A percentile compares a stretch with the other conserved stretches of the same genome.
Evolutionary conservation across 2,113 vertebrate species (phyloP).

Genomic region (Leucopsar rothschildi): DNA sequence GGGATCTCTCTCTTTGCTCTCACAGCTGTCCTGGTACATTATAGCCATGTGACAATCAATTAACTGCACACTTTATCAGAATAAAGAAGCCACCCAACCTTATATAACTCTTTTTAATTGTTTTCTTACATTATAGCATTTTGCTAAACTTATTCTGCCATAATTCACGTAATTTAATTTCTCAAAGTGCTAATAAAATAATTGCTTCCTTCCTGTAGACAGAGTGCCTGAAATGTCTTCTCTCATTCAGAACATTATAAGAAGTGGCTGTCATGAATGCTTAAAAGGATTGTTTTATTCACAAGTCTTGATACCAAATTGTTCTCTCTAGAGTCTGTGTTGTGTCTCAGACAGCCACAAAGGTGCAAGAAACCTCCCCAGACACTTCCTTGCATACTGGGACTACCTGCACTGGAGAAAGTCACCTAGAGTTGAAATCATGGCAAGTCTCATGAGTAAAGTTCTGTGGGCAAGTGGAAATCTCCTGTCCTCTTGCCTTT

Average conservation of each 20-base stretch:
- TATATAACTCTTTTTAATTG: conserved; percentile 83
- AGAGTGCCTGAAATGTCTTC: conserved; percentile 64
- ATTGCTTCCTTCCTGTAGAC: conserved; percentile 81
- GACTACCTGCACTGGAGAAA: not conserved
- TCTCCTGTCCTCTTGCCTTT: not conserved
- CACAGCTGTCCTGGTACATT: conserved; percentile 43
- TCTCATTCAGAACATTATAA: conserved; percentile 59
- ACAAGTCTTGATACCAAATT: conserved; percentile 8
- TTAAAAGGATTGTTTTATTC: conserved; percentile 52
- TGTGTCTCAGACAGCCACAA: not conserved
- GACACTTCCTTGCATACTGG: not conserved
- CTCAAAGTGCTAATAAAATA: conserved; percentile 82
- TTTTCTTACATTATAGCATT: conserved; percentile 78
- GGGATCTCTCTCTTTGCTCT: not conserved
- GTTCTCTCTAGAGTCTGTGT: conserved; percentile 28
- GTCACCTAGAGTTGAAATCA: not conserved
- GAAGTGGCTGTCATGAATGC: conserved; percentile 65
- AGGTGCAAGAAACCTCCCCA: not conserved
- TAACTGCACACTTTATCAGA: conserved; percentile 73
- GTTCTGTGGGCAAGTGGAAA: not conserved
- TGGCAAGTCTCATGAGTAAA: not conserved
- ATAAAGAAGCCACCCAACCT: conserved; percentile 72
- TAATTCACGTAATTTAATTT: conserved; percentile 80
- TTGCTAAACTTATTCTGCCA: conserved; percentile 73
- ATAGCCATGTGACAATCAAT: conserved; percentile 73